Evolutionary conservation across 23 tunicate species (phyloP), one percentile per base, ranked within the genome.

Genomic region (Diplosoma virens): DNA sequence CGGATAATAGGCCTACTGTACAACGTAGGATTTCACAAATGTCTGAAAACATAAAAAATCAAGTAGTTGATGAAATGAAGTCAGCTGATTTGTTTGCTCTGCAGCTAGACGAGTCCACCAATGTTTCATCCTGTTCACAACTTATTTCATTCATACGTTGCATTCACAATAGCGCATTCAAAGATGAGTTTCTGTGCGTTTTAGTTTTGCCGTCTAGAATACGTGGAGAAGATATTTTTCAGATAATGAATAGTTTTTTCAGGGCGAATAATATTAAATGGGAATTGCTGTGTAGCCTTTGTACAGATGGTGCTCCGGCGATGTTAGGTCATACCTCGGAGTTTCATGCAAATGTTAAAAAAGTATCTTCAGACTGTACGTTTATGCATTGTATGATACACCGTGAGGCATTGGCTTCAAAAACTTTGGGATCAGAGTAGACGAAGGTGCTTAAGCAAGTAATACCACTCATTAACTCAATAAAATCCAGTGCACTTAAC

Each of bases 391-490:
- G 50, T 41, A 41, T 41, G 50, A 41, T 41, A 41, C 50, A 7
- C 50, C 50, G 14, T 7, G 14, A 72, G 60, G 61, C 61, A 33
- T 61, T 72, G 78, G 78, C 60, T 47, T 72, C 78, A 48, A 72
- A 72, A 61, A 27, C 78, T 24, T 72, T 72, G 61, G 61, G 61
- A 72, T 36, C 78, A 16, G 78, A 72, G 45, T 72, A 23, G 33
- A 72, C 26, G 47, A 16, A 47, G 47, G 78, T 72, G 78, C 78
- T 72, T 47, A 48, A 25, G 26, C 78, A 72, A 72, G 78, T 72
- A 28, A 36, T 48, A 72, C 27, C 47, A 25, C 60, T 72, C 34
- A 27, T 72, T 72, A 47, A 72, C 78, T 25, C 61, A 9, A 41
- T 14, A 41, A 41, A 41, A 41, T 41, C 9, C 14, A 14, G 50